These are phyloP conservation scores for Sus cebifrons DNA, from an alignment of 2,797 vertebrate genomes.

Conservation along the genomic window DNA sequence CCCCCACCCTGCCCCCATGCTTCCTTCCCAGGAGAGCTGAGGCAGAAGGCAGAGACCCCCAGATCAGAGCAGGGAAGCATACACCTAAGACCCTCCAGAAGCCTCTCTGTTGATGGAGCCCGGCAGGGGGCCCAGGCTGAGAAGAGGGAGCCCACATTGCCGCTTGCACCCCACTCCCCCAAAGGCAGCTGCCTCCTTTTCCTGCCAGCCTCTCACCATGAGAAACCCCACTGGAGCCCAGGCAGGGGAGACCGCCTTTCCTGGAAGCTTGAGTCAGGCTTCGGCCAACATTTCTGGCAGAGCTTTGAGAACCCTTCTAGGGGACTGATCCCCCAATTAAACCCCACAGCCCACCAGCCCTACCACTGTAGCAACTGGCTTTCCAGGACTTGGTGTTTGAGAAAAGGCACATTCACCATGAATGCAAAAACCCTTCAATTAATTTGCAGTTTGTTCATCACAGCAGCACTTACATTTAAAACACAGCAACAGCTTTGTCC, in stretches of 20 bases:
- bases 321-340: not conserved
- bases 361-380: not conserved
- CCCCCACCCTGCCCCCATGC: accelerated
- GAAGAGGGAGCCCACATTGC: not conserved
- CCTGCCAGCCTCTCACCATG: not conserved
- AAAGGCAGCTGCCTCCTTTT: not conserved
- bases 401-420: not conserved
- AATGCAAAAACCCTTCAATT: not conserved
- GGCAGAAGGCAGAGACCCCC: not conserved
- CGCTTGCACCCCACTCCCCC: not conserved
- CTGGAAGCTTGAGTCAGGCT: not conserved
- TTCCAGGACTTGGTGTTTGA: constrained; percentile 11
- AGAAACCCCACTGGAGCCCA: not conserved
- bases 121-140: not conserved
- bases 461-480: not conserved
- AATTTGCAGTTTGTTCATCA: not conserved
- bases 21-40: not conserved
- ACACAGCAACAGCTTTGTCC: not conserved
- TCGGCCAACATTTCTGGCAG: not conserved
- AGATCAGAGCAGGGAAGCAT: not conserved
- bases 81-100: not conserved
- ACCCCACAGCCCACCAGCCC: not conserved
- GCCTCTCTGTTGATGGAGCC: not conserved
- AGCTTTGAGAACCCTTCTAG: not conserved
- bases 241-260: not conserved